These are phyloP conservation scores for Pygoscelis adeliae DNA, from an alignment of 2,113 vertebrate species.

Conservation along the genomic window DNA sequence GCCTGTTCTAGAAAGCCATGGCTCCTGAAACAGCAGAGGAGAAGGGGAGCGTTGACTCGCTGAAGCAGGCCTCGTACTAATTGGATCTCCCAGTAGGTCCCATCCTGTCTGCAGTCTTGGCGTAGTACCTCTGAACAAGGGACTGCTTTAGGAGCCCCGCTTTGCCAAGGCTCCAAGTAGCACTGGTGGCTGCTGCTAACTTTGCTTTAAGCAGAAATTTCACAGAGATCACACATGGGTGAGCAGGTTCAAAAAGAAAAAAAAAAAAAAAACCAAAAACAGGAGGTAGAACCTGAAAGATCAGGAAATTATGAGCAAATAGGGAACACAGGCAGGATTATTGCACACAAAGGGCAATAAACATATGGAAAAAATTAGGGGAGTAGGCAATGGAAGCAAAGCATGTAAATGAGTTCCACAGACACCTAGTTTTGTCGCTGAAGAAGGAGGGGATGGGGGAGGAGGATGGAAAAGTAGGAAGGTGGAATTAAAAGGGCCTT, in stretches of 20 bases:
- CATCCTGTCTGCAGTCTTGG: background rate
- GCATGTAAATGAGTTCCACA: slow-evolving; percentile 66
- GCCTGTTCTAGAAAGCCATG: background rate
- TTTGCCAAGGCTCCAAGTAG: background rate
- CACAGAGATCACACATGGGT: background rate
- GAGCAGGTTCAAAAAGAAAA: background rate
- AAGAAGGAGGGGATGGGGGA: background rate
- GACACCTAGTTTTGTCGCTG: slow-evolving; percentile 32
- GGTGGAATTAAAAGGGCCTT: slow-evolving; percentile 13
- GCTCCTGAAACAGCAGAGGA: background rate
- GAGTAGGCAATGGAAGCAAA: slow-evolving; percentile 43
- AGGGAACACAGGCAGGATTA: background rate
- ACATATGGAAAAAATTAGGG: slow-evolving; percentile 70
- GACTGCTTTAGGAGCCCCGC: background rate
- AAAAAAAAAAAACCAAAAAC: background rate
- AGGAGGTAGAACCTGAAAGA: slow-evolving; percentile 18
- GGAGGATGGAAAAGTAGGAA: slow-evolving; percentile 4
- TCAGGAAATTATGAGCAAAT: slow-evolving; percentile 56
- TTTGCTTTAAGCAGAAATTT: background rate
- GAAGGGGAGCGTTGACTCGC: background rate
- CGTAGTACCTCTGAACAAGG: background rate
- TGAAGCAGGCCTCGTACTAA: background rate
- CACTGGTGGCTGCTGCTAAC: background rate
- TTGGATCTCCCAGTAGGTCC: background rate
- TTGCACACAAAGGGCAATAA: slow-evolving; percentile 56